Evolutionary conservation across 2,888 invertebrate species (phyloP).

Genomic region (Ichneumoninae sp.): DNA sequence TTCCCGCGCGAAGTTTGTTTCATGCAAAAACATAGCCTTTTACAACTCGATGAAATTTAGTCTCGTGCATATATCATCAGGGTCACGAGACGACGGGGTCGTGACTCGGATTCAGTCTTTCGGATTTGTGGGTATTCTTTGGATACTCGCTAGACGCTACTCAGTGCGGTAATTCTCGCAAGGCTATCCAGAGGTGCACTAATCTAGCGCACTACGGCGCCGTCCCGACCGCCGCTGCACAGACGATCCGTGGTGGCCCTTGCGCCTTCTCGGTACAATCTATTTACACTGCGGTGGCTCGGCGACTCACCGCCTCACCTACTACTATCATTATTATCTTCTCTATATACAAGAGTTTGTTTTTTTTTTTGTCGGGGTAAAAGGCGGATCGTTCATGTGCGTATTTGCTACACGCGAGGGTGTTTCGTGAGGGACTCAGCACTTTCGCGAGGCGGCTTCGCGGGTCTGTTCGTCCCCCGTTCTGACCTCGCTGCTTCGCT

Average conservation of each 20-base stretch:
- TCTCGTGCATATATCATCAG: too few relatives aligned
- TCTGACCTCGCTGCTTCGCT: conserved; percentile 75
- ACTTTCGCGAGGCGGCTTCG: conserved; percentile 51
- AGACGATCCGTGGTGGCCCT: not conserved
- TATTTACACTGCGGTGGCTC: conserved; percentile 32
- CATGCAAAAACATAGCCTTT: too few relatives aligned
- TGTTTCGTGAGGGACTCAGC: conserved; percentile 46
- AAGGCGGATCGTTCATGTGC: conserved; percentile 3
- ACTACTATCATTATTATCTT: conserved; percentile 8
- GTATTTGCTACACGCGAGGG: conserved; percentile 10
- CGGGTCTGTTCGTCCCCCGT: conserved; percentile 71
- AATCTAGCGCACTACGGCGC: not conserved
- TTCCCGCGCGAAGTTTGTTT: too few relatives aligned
- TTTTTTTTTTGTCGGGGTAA: conserved; percentile 41
- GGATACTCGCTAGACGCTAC: conserved; percentile 2
- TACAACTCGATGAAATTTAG: too few relatives aligned
- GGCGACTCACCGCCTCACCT: not conserved
- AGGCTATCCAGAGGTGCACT: conserved; percentile 8
- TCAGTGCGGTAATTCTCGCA: conserved; percentile 2
- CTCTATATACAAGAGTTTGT: conserved; percentile 9
- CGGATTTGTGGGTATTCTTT: not conserved
- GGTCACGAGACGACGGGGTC: not conserved
- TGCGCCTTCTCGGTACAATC: conserved; percentile 1
- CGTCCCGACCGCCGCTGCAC: not conserved
- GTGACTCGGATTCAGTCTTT: conserved; percentile 39